Base-by-base conservation (phyloP, 2,888 invertebrate species). In the Geotrupes spiniger region DNA sequence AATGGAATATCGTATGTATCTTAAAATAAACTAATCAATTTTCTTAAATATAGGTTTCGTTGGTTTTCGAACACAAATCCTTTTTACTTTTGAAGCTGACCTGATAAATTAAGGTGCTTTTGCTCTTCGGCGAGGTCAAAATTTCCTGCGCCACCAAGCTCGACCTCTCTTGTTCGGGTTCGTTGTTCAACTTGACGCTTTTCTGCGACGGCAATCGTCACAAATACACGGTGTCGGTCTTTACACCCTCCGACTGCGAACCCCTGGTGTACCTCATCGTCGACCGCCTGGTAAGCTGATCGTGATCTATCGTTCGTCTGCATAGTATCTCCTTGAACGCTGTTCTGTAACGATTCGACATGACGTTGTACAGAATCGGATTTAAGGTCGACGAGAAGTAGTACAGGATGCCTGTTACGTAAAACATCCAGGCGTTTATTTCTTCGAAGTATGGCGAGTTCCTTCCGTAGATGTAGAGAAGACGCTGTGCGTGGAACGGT, bases 401-500 rank as follows among this genome's bases (percentile, higher is more conserved):
- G 74, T 92, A 92, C 46, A 90, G 80, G 51, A 86, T 83, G 0
- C 92, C 92, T 8, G 89, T 84, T 6, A 87, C 78, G 60, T 84
- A 84, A 74, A 86, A 92, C 56, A 90, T 76, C 80, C 85, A 87
- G 64, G 87, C 86, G 71, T 89, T 90, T 63, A 89, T 77, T 51
- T 76, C 74, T 46, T 78, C 75, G 68, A 81, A 80, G 71, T 82
- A 85, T 0, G 72, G 70, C 42, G 77, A 76, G 14, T 81, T 71
- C 53, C 78, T 77, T 17, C 82, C 87, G 70, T 92, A 87, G 59
- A 90, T 80, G 68, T 86, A 89, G 71, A 92, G 82, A 43, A 96
- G 77, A 4, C 96, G 78, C 73, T 96, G 96, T 53, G 89, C 83
- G 76, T 96, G 96, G 76, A 95, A 96, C 17, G 96, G 96, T 0